Percentiles rank a stretch among this genome's conserved stretches.
Evolutionary conservation across 2,797 vertebrate species (phyloP).

Genomic region (Clamator glandarius): DNA sequence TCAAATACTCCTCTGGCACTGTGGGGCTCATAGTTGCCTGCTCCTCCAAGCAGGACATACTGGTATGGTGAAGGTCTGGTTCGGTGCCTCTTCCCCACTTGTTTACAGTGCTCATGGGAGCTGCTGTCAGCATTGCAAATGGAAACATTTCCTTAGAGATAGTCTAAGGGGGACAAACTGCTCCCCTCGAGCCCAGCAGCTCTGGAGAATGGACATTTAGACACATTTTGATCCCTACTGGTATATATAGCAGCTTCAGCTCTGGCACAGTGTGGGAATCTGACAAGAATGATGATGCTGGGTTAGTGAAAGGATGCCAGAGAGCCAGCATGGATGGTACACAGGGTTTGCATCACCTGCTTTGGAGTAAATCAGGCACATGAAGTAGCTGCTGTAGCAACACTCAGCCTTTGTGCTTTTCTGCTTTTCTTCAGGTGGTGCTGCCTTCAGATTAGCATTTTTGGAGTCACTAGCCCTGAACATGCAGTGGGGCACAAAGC

Average conservation of each 20-base stretch:
- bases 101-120: neutral
- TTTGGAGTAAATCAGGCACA: neutral
- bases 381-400: neutral
- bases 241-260: neutral
- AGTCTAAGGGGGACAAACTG: neutral
- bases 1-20: neutral
- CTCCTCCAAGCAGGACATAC: neutral
- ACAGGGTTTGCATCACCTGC: neutral
- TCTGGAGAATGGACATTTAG: neutral
- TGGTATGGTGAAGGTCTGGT: accelerated
- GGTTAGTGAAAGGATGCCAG: neutral
- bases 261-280: neutral
- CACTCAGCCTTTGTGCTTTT: neutral
- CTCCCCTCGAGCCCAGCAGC: neutral
- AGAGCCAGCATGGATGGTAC: neutral
- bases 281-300: neutral
- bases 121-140: accelerated
- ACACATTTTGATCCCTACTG: neutral
- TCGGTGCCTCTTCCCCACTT: neutral
- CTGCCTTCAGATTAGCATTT: neutral
- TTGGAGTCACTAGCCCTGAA: neutral
- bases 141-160: accelerated
- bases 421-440: neutral
- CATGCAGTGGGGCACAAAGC: neutral
- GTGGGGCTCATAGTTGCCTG: neutral